Base-by-base conservation (phyloP, 2,113 vertebrate species). In the Saccopteryx bilineata region DNA sequence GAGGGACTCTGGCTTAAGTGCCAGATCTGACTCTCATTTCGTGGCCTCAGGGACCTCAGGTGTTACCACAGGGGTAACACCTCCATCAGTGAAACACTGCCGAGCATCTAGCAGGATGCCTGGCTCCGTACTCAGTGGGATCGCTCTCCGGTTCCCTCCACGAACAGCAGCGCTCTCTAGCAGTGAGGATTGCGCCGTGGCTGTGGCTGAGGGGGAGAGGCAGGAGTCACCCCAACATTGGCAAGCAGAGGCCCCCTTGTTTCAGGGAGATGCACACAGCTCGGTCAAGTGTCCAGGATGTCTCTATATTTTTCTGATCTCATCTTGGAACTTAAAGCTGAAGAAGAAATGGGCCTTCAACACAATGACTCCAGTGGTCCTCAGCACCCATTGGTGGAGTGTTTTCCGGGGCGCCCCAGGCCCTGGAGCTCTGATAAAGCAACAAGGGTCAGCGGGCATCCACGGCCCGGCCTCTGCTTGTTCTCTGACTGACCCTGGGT, bases 141-240 rank as follows among this genome's bases (percentile, higher is more conserved):
- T 61, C 17, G 60, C n/a, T 54, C 19, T 88, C 60, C 17, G 13
- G 28, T 50, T 58, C 26, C 26, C 15, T 79, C n/a, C 71, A 56
- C 58, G 26, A 68, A 78, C 39, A 61, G 56, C 10, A 50, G 24
- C 24, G 4, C 48, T 28, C 5, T 61, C 39, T 76, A 14, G 23
- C 0, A 4, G 15, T 14, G 7, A 24, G 13, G 18, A 33, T 0
- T 7, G 8, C 26, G 69, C 28, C 71, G 58, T 7, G 2, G 2
- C 33, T 68, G 26, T 23, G 79, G 56, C 6, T 48, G 31, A 46
- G 46, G 9, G 15, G 10, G 24, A n/a, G 33, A 52, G n/a, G 46
- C 2, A 4, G 24, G 46, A 15, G 21, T 50, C 21, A 33, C 15
- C 33, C 10, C 14, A 54, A 9, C 2, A 39, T 39, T 31, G 48